Evolutionary conservation across 2,113 vertebrate species (phyloP).

Genomic region (Cavia aperea): DNA sequence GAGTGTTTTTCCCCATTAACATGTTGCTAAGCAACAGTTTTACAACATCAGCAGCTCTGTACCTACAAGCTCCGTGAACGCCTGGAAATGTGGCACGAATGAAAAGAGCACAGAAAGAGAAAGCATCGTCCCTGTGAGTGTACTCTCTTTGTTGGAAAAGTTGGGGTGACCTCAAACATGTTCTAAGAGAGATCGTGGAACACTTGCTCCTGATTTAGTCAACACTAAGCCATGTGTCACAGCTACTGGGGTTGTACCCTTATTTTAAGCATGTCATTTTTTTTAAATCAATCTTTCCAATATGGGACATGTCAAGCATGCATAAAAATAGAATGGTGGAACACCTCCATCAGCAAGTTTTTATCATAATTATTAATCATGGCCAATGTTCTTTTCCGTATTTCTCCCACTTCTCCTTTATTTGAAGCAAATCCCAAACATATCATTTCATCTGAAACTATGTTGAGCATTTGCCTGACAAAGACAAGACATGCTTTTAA

Average conservation of each 20-base stretch:
- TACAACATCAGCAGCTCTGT: slow-evolving; percentile 80
- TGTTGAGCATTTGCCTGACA: background rate
- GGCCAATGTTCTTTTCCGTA: background rate
- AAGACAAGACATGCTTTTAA: background rate
- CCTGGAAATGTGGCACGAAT: slow-evolving; percentile 62
- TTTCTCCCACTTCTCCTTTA: background rate
- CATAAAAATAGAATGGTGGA: background rate
- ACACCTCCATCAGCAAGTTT: background rate
- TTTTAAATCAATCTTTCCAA: slow-evolving; percentile 16
- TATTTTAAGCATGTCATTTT: background rate
- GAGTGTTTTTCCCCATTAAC: slow-evolving; percentile 71
- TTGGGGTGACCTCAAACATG: background rate
- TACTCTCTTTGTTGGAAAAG: slow-evolving; percentile 33
- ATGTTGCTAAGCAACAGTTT: slow-evolving; percentile 84
- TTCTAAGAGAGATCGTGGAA: background rate
- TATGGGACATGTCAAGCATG: background rate
- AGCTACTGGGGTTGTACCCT: background rate
- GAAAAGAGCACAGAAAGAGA: slow-evolving; percentile 61
- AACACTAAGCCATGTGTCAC: background rate
- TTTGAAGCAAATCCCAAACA: background rate
- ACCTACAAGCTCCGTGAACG: slow-evolving; percentile 66
- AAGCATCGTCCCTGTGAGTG: background rate
- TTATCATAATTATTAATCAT: background rate
- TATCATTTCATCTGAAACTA: slow-evolving; percentile 12
- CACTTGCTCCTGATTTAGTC: background rate